Conservation (phyloP, 2,113 vertebrate genomes). For the Xerus inauris region DNA sequence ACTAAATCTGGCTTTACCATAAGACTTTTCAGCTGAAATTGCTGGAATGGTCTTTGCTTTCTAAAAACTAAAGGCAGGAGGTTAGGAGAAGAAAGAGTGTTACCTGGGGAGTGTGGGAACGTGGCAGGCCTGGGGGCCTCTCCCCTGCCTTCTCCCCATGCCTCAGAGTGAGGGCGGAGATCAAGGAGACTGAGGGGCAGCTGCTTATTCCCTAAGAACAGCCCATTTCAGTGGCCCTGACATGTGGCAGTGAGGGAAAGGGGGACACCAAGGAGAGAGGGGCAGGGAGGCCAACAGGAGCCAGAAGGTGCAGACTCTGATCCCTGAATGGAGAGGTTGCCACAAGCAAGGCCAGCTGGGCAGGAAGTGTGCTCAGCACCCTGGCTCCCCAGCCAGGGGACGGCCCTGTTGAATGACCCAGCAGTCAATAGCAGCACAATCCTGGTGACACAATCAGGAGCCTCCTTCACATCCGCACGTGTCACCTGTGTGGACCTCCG, state of each 20-base stretch:
- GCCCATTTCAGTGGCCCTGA: too few relatives aligned
- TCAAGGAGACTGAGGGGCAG: background rate
- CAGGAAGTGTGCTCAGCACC: rapidly evolving
- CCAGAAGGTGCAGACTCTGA: background rate
- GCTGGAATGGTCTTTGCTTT: background rate
- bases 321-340: too few relatives aligned
- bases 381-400: background rate
- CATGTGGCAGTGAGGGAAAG: too few relatives aligned
- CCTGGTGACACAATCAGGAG: rapidly evolving
- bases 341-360: background rate
- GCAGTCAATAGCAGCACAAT: background rate
- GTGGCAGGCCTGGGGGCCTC: background rate
- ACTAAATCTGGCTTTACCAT: background rate
- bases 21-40: background rate
- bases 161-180: background rate
- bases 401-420: background rate
- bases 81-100: background rate
- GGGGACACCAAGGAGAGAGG: background rate
- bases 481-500: background rate
- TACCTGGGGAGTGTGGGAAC: background rate
- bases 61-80: background rate
- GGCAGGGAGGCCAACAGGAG: too few relatives aligned
- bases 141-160: background rate
- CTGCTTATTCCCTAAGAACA: background rate
- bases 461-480: too few relatives aligned